Evolutionary conservation across 2,113 vertebrate genomes (phyloP).

Genomic region (Noturus placidus): DNA sequence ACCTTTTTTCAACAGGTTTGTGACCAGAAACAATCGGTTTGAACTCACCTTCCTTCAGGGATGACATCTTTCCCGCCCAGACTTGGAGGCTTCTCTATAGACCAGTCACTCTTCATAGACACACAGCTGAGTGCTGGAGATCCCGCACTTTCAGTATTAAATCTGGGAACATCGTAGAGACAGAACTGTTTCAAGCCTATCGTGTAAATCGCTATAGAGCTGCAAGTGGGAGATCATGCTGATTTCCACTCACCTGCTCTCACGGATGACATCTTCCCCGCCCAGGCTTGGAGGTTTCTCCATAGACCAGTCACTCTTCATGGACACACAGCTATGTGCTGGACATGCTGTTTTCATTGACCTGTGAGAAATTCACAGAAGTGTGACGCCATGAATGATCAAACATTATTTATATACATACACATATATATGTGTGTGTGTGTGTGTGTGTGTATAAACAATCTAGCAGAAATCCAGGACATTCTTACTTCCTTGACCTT

Average conservation of each 20-base stretch:
- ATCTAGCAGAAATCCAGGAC: not conserved
- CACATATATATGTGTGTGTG: too few relatives aligned
- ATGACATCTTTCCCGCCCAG: not conserved
- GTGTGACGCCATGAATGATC: not conserved
- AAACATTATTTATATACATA: not conserved
- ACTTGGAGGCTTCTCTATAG: not conserved
- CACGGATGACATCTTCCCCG: not conserved
- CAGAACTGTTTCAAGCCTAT: not conserved
- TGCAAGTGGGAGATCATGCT: not conserved
- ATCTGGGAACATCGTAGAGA: not conserved
- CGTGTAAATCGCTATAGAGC: not conserved
- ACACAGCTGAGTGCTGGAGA: slow-evolving; percentile 18
- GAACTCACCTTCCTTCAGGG: not conserved
- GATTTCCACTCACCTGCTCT: not conserved
- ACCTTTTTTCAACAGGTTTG: not conserved
- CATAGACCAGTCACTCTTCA: slow-evolving; percentile 1
- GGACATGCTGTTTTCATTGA: not conserved
- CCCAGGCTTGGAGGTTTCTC: not conserved
- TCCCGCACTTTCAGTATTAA: not conserved
- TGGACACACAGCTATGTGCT: slow-evolving; percentile 10
- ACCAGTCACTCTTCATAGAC: not conserved
- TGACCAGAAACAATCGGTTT: not conserved
- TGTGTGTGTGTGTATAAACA: too few relatives aligned
- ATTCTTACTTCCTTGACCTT: not conserved
- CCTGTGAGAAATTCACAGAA: not conserved